Conservation (phyloP, 64 coral and sea anemone genomes). For the Porites australiensis region DNA sequence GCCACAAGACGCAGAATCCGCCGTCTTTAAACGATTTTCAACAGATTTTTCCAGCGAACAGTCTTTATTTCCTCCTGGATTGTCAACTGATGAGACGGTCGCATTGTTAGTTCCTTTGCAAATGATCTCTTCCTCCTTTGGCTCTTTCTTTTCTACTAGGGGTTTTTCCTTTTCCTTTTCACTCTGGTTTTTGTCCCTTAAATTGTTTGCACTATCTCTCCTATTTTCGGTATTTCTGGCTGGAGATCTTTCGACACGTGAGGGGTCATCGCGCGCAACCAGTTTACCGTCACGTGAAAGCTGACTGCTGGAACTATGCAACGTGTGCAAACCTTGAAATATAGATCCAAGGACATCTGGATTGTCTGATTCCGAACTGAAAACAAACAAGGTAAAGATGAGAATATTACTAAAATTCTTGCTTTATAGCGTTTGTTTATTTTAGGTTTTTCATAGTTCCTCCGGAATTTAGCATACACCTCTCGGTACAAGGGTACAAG, state of each 20-base stretch:
- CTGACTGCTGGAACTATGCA: conserved; percentile 43
- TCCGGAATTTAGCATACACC: no score
- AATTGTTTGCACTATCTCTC: no score
- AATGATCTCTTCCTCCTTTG: neutral
- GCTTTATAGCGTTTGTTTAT: neutral
- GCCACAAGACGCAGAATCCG: neutral
- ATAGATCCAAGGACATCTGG: conserved; percentile 87
- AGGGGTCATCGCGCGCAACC: neutral
- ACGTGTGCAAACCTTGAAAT: conserved; percentile 72
- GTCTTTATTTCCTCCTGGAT: neutral
- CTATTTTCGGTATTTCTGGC: neutral
- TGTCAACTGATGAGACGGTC: neutral
- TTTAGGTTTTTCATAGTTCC: no score
- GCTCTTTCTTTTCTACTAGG: neutral
- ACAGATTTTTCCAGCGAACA: neutral
- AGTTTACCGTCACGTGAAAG: conserved; percentile 73
- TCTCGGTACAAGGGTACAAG: no score
- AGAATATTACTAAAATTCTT: neutral
- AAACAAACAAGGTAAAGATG: neutral
- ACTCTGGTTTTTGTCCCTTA: neutral
- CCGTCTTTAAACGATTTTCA: neutral
- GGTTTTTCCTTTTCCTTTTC: neutral
- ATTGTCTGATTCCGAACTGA: conserved; percentile 28
- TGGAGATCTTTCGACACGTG: neutral
- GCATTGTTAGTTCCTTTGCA: neutral